These are phyloP conservation scores for Lemur catta DNA, from an alignment of 2,797 vertebrate genomes.

Conservation along the genomic window DNA sequence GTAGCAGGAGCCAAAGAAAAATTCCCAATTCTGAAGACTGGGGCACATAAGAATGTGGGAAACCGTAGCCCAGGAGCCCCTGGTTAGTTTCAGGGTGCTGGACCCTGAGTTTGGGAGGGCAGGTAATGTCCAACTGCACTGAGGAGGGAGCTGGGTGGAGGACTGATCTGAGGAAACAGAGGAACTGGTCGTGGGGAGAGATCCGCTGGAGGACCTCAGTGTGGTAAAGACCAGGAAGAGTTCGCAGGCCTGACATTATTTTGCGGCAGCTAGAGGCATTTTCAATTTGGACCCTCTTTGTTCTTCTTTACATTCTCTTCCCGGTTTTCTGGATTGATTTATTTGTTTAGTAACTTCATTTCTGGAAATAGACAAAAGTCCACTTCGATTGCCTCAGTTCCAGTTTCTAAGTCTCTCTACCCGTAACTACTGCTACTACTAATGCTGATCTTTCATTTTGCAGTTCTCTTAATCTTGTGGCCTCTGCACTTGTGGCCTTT, in stretches of 20 bases:
- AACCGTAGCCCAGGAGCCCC: background rate
- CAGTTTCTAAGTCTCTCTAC: background rate
- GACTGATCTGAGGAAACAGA: background rate
- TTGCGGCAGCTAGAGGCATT: background rate
- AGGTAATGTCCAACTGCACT: background rate
- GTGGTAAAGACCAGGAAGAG: background rate
- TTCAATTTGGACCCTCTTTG: background rate
- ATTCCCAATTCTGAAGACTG: background rate
- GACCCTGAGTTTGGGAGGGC: background rate
- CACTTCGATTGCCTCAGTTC: background rate
- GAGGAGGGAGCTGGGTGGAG: background rate
- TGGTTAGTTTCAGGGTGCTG: background rate
- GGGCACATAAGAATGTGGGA: background rate
- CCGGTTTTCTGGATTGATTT: background rate
- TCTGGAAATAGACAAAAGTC: background rate
- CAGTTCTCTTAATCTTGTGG: background rate
- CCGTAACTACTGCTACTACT: background rate
- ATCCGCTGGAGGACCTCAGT: background rate
- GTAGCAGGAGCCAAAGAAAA: background rate
- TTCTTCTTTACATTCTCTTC: background rate
- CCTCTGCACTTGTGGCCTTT: background rate
- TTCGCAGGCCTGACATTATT: background rate
- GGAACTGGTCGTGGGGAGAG: background rate
- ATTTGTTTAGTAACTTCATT: background rate
- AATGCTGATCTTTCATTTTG: background rate